Base-by-base conservation (phyloP, 2,888 invertebrate genomes). In the Phytoseiulus persimilis region DNA sequence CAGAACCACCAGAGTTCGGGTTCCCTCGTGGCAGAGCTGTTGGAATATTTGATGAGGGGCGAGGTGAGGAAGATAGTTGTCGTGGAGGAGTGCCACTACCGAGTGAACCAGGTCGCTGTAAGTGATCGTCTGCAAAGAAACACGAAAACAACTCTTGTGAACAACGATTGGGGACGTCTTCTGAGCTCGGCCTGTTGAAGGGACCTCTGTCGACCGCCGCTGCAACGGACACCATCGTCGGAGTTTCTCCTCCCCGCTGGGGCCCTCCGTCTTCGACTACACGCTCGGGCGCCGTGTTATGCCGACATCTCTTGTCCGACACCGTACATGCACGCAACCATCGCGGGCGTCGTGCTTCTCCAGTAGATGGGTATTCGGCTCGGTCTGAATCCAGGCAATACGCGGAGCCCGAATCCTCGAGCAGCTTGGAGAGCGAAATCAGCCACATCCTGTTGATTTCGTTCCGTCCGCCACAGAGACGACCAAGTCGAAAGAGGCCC, bases 41-140 rank as follows among this genome's bases (percentile, higher is more conserved):
- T 91, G 91, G 11, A 90, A 90, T 2, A 91, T 90, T 6, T 92
- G 92, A 91, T 93, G 93, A n/a, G 92, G 92, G 0, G 92, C 92
- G 92, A 93, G 92, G 90, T 93, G 92, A 83, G 92, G 92, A 89
- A 93, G 92, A 23, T 92, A 92, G 2, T 92, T 92, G 91, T 92
- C 92, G 91, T 93, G 93, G 3, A 87, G 87, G 83, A 93, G 91
- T 2, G 92, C 93, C 87, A 92, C 92, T 9, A 93, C 92, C 65
- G 93, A 92, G 92, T 93, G 93, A n/a, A 93, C 91, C 65, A 93
- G 91, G 87, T 93, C 92, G 89, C 91, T 91, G 90, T 92, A 92
- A 5, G 92, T 92, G 83, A 92, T 91, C 92, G 90, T 90, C 91
- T 91, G 39, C 0, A 90, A 90, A n/a, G 14, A 90, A 0, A 89